phyloP scores from a whole-genome alignment of 2,113 vertebrate genomes.

The Corynorhinus townsendii region DNA sequence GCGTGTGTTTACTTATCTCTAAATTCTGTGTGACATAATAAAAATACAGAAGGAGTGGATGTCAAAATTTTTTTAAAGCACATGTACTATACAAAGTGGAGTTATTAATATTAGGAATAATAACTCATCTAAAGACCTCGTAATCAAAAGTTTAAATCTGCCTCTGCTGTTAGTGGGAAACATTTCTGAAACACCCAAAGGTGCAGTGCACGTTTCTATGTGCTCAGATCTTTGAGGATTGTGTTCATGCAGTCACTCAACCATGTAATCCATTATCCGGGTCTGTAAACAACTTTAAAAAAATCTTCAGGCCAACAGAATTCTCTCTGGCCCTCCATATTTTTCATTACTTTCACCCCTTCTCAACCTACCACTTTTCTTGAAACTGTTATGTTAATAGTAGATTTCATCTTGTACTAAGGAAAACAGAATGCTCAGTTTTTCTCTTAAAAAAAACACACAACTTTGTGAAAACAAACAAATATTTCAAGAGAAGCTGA shows the following conservation, averaged over 20 bases:
- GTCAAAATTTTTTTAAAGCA: constrained; percentile 23
- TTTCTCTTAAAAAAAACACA: not conserved
- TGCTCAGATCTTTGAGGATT: not conserved
- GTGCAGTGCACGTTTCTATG: not conserved
- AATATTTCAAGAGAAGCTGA: not conserved
- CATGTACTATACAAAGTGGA: not conserved
- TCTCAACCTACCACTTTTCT: not conserved
- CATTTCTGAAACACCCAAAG: not conserved
- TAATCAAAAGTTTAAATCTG: not conserved
- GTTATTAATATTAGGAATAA: constrained; percentile 36
- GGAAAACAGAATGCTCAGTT: not conserved
- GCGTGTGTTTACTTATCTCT: not conserved
- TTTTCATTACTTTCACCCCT: not conserved
- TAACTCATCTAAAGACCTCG: not conserved
- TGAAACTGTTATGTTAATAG: not conserved
- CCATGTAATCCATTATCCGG: not conserved
- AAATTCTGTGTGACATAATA: constrained; percentile 42
- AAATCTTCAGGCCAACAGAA: not conserved
- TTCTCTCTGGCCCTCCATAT: not conserved
- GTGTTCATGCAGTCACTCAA: not conserved
- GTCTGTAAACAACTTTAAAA: not conserved
- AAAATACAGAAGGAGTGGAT: constrained; percentile 7
- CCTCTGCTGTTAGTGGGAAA: not conserved
- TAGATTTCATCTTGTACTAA: not conserved
- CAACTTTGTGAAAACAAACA: not conserved